Percentiles rank a stretch among this genome's conserved stretches.
These are phyloP conservation scores for Ammodytes marinus DNA, from an alignment of 2,113 vertebrate species.

Conservation along the genomic window DNA sequence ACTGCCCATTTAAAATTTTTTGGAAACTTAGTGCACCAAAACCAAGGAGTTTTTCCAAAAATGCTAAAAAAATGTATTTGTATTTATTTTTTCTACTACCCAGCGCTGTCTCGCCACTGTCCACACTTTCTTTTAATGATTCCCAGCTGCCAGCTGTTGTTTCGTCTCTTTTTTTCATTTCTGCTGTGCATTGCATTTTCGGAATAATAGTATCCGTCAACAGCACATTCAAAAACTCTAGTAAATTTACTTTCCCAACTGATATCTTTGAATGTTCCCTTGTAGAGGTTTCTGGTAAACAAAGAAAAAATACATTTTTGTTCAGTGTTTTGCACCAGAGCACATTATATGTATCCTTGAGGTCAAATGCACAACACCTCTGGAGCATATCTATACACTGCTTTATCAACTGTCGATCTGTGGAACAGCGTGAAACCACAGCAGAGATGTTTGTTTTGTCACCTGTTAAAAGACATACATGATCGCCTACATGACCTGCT, in stretches of 20 bases:
- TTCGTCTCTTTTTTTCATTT: not conserved
- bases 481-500: not conserved
- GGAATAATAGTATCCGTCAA: constrained; percentile 1
- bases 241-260: not conserved
- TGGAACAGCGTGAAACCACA: not conserved
- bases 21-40: constrained; percentile 30
- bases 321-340: not conserved
- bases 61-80: constrained; percentile 3
- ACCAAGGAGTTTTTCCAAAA: constrained; percentile 51
- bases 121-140: constrained; percentile 34
- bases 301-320: not conserved
- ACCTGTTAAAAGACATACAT: not conserved
- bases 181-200: constrained; percentile 9
- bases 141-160: constrained; percentile 22
- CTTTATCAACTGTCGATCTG: not conserved
- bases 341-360: not conserved
- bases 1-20: not conserved
- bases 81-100: constrained; percentile 38
- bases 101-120: constrained; percentile 32
- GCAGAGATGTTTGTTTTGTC: not conserved
- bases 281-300: not conserved
- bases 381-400: no score
- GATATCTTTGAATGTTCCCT: not conserved
- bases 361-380: not conserved
- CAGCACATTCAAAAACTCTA: not conserved